Percentiles rank a stretch among this genome's conserved stretches.
Evolutionary conservation across 92 coral and sea anemone genomes (phyloP).

Genomic region (Muricea muricata): DNA sequence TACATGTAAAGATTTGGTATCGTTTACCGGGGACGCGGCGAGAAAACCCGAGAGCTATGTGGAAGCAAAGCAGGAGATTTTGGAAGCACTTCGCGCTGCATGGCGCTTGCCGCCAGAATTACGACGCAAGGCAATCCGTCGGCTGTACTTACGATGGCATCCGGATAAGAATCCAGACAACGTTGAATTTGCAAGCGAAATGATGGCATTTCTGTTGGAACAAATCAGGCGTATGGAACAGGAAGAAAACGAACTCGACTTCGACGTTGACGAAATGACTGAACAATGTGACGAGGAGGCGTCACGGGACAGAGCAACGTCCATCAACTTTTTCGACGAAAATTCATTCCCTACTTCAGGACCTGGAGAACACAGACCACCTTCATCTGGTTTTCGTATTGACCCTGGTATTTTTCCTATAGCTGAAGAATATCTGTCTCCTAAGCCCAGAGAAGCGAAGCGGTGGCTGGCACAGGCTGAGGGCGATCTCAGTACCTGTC

Average conservation of each 20-base stretch:
- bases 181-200: constrained; percentile 82
- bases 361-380: too few relatives aligned
- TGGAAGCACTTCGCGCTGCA: constrained; percentile 89
- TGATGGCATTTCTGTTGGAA: constrained; percentile 84
- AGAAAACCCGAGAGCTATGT: constrained; percentile 71
- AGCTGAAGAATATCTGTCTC: constrained; percentile 59
- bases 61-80: constrained; percentile 79
- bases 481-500: constrained; percentile 27
- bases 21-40: constrained; percentile 74
- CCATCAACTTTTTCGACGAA: constrained; percentile 75
- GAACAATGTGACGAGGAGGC: constrained; percentile 5
- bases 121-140: constrained; percentile 86
- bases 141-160: constrained; percentile 92
- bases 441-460: constrained; percentile 53
- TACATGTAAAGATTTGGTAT: constrained; percentile 59
- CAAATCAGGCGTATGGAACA: constrained; percentile 88
- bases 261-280: background rate
- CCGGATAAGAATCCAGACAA: constrained; percentile 94
- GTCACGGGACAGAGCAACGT: constrained; percentile 80
- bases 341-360: too few relatives aligned
- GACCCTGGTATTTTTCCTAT: background rate
- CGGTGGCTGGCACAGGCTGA: constrained; percentile 42
- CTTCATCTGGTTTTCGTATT: background rate
- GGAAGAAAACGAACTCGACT: background rate
- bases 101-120: constrained; percentile 82